Conservation (phyloP, 2,113 vertebrate species). For the Oxyruncus cristatus region DNA sequence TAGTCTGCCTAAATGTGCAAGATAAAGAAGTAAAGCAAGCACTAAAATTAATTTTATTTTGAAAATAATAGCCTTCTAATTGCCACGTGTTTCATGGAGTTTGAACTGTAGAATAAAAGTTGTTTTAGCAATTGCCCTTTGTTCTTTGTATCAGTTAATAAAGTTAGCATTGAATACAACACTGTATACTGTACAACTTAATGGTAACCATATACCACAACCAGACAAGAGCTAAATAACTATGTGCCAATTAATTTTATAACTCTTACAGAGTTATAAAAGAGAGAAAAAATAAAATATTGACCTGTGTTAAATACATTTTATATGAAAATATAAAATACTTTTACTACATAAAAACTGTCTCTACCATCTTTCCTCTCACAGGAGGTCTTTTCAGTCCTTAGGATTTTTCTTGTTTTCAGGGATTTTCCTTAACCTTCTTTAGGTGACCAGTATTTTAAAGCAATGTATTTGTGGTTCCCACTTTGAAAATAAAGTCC, state of each 20-base stretch:
- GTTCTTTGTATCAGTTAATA: neutral
- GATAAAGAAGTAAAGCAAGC: neutral
- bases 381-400: neutral
- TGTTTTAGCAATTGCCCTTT: neutral
- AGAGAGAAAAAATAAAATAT: neutral
- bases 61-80: neutral
- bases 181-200: neutral
- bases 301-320: neutral
- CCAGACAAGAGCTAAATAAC: neutral
- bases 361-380: neutral
- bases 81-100: neutral
- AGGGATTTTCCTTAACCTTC: neutral
- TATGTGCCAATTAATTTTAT: neutral
- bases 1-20: neutral
- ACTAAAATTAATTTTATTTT: neutral
- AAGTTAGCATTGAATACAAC: neutral
- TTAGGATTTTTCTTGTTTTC: neutral
- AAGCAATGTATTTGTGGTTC: no score
- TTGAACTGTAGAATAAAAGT: neutral
- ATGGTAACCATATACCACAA: neutral
- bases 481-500: no score
- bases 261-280: neutral
- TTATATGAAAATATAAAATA: neutral
- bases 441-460: neutral
- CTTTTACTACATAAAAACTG: neutral